A percentile compares a stretch with the other conserved stretches of the same genome.
These are phyloP conservation scores for Poeciliopsis turrubarensis DNA, from an alignment of 2,113 vertebrate species.

Conservation along the genomic window DNA sequence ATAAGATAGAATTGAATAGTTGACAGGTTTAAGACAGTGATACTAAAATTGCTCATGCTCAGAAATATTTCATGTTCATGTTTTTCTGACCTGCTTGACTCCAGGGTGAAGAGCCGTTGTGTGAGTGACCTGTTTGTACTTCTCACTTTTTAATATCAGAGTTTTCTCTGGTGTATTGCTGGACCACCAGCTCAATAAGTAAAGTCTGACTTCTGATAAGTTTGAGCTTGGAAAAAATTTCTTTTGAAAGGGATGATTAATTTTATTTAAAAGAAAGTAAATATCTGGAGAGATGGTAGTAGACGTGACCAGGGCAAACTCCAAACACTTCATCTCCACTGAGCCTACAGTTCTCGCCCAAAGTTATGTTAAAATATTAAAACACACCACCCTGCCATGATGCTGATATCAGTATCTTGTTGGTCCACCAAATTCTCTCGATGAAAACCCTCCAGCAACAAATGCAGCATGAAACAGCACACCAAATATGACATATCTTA, in stretches of 20 bases:
- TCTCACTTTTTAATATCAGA: background rate
- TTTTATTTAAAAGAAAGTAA: background rate
- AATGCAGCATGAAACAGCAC: background rate
- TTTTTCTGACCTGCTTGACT: background rate
- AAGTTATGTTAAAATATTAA: slow-evolving; percentile 1
- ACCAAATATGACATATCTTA: background rate
- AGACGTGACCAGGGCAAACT: background rate
- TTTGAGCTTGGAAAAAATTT: background rate
- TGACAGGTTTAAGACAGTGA: background rate
- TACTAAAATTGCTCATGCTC: too few relatives aligned
- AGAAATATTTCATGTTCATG: background rate
- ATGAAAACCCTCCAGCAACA: slow-evolving; percentile 1
- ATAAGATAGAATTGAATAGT: background rate
- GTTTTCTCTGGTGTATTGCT: background rate
- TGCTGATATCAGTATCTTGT: background rate
- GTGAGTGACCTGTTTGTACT: background rate
- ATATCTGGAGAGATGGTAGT: background rate
- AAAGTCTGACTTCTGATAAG: background rate
- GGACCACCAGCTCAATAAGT: background rate
- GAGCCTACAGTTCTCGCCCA: background rate
- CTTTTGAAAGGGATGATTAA: background rate
- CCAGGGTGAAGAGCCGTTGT: background rate
- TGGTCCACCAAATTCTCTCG: background rate
- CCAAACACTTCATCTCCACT: background rate
- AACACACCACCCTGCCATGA: background rate